Conservation (phyloP, 1,140 invertebrate genomes). For the Nebria ingens region DNA sequence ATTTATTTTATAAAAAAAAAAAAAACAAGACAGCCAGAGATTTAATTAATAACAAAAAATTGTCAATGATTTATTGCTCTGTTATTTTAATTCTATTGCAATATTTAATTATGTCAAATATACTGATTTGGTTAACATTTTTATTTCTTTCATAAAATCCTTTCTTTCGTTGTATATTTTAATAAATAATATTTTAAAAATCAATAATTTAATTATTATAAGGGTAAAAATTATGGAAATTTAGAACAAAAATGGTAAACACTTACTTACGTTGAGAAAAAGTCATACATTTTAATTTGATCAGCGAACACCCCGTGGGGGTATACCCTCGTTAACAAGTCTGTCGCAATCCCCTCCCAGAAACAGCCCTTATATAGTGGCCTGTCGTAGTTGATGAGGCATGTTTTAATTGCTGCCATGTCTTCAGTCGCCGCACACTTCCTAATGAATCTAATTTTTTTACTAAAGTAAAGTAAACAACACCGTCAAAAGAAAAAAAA, state of each 20-base stretch:
- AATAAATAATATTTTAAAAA: no score
- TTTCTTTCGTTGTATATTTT: no score
- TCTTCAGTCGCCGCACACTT: background rate
- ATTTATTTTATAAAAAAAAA: no score
- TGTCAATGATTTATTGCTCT: no score
- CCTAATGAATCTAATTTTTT: slow-evolving; percentile 9
- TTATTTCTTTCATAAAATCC: no score
- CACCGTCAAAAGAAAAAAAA: background rate
- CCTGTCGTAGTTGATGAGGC: slow-evolving; percentile 4
- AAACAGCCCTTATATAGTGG: background rate
- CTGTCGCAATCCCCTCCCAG: background rate
- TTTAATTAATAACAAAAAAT: no score
- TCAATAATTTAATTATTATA: no score
- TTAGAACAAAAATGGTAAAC: background rate
- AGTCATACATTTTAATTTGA: slow-evolving; percentile 6
- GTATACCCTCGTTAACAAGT: background rate
- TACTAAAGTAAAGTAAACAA: slow-evolving; percentile 4
- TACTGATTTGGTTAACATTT: no score
- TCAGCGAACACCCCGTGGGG: background rate
- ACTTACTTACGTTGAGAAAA: background rate
- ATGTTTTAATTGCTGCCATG: slow-evolving; percentile 11
- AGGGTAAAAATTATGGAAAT: no score
- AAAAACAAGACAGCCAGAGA: no score
- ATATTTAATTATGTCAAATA: no score
- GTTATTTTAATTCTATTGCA: no score